Percentiles rank a stretch among this genome's conserved stretches.
Evolutionary conservation across 1,140 invertebrate genomes (phyloP).

Genomic region (Drosophila lacteicornis): DNA sequence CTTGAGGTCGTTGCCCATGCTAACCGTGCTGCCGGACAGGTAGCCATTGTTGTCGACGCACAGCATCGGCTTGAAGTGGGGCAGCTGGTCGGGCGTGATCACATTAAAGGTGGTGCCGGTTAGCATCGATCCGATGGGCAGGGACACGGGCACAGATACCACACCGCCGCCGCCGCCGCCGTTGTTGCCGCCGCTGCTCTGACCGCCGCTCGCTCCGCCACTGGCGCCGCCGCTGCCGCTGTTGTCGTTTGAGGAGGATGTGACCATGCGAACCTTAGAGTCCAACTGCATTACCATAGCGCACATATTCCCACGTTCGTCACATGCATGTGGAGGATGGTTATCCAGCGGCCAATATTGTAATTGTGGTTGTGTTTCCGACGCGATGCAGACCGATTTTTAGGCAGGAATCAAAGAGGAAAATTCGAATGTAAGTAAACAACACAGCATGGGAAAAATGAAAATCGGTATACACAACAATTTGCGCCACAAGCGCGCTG

Average conservation of each 20-base stretch:
- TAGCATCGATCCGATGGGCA: constrained; percentile 92
- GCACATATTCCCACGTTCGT: constrained; percentile 68
- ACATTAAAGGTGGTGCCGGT: constrained; percentile 93
- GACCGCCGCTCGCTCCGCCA: constrained; percentile 44
- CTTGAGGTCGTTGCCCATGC: constrained; percentile 88
- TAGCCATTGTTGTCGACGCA: constrained; percentile 93
- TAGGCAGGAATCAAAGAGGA: constrained; percentile 64
- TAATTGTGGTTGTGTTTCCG: constrained; percentile 28
- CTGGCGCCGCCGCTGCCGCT: constrained; percentile 74
- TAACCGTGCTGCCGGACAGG: constrained; percentile 88
- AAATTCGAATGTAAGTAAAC: constrained; percentile 83
- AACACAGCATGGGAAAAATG: constrained; percentile 83
- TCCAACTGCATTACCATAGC: constrained; percentile 84
- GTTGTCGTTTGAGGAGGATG: constrained; percentile 81
- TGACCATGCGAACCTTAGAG: constrained; percentile 84
- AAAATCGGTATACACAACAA: constrained; percentile 84
- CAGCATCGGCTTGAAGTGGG: constrained; percentile 92
- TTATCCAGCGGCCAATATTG: constrained; percentile 34
- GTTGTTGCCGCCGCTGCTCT: constrained; percentile 6
- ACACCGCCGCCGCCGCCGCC: constrained; percentile 51
- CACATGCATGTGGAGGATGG: constrained; percentile 49
- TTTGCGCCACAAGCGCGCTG: constrained; percentile 75
- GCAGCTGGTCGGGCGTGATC: constrained; percentile 92
- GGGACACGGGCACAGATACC: constrained; percentile 87
- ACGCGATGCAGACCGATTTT: constrained; percentile 42